Evolutionary conservation across 2,113 vertebrate genomes (phyloP).

Genomic region (Labeo catla): DNA sequence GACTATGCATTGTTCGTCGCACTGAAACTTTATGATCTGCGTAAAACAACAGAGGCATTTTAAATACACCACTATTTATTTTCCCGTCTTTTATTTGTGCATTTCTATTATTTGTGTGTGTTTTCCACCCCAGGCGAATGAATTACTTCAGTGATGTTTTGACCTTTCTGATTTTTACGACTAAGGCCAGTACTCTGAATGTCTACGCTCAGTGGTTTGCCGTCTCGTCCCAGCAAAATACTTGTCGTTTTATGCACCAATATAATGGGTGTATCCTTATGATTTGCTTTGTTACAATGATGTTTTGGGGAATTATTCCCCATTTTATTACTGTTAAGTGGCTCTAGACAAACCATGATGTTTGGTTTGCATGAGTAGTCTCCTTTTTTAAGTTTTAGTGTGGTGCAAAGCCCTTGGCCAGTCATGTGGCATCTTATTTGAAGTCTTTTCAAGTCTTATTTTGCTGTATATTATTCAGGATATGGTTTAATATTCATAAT

Average conservation of each 20-base stretch:
- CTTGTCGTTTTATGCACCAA: constrained; percentile 34
- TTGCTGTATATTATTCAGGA: neutral
- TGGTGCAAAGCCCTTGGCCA: neutral
- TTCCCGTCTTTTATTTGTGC: constrained; percentile 20
- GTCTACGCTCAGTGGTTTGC: constrained; percentile 29
- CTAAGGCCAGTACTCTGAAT: constrained; percentile 26
- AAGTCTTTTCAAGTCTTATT: constrained; percentile 2
- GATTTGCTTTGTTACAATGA: constrained; percentile 48
- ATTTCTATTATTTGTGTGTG: constrained; percentile 33
- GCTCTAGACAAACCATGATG: constrained; percentile 16
- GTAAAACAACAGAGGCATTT: constrained; percentile 28
- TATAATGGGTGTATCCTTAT: constrained; percentile 38
- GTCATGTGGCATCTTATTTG: neutral
- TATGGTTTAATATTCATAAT: neutral
- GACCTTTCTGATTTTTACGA: constrained; percentile 41
- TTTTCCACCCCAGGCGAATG: constrained; percentile 36
- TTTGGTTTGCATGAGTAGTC: constrained; percentile 28
- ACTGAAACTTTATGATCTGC: constrained; percentile 34
- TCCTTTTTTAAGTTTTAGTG: neutral
- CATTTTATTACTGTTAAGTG: constrained; percentile 46
- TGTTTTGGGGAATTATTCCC: constrained; percentile 42
- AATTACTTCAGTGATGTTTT: constrained; percentile 45
- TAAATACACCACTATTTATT: constrained; percentile 34
- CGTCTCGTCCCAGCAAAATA: neutral
- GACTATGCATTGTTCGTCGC: neutral